phyloP scores from a whole-genome alignment of 2,797 vertebrate genomes.

The Ctenopoma kingsleyae region DNA sequence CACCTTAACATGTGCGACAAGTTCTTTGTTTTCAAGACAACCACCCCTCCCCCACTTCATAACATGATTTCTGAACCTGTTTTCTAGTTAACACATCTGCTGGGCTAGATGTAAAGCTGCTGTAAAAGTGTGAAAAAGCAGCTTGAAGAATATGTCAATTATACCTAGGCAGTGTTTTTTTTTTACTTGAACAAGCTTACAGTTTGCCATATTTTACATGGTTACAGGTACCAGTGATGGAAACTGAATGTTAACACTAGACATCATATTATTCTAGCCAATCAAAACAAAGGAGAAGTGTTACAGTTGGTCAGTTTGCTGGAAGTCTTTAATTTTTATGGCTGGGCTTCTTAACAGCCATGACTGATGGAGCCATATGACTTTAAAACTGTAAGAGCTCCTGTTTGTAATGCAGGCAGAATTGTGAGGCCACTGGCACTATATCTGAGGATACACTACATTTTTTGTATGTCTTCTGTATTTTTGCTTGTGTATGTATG shows the following conservation, averaged over 20 bases:
- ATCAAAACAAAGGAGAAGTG: conserved; percentile 77
- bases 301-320: conserved; percentile 77
- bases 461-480: conserved; percentile 57
- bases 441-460: conserved; percentile 51
- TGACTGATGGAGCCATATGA: conserved; percentile 78
- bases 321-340: conserved; percentile 83
- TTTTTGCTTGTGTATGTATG: conserved; percentile 34
- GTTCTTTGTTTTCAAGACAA: conserved; percentile 50
- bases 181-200: conserved; percentile 9
- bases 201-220: conserved; percentile 38
- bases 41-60: conserved; percentile 21
- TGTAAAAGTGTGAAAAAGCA: conserved; percentile 34
- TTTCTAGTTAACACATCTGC: conserved; percentile 43
- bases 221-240: conserved; percentile 49
- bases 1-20: conserved; percentile 15
- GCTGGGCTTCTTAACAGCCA: conserved; percentile 75
- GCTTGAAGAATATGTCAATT: conserved; percentile 13
- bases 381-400: conserved; percentile 70
- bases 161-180: conserved; percentile 23
- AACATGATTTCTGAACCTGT: conserved; percentile 26
- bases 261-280: conserved; percentile 67
- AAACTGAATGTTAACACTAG: conserved; percentile 59
- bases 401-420: conserved; percentile 63
- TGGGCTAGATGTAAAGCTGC: conserved; percentile 14
- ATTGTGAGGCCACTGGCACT: conserved; percentile 57